Evolutionary conservation across 2,113 vertebrate species (phyloP).

Genomic region (Osmerus mordax): DNA sequence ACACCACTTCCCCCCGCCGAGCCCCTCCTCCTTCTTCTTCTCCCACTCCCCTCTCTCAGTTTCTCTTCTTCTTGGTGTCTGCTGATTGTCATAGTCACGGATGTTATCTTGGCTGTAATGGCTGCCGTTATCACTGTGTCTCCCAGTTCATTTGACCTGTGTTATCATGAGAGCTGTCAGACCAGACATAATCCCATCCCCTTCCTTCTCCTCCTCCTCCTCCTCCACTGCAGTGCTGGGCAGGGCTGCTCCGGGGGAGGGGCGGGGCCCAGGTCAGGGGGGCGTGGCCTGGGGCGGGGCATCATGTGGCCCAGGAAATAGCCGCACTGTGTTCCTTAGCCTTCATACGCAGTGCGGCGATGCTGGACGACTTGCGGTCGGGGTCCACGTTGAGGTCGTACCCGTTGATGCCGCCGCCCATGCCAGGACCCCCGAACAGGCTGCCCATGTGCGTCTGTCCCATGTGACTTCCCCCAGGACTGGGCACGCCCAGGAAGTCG

Average conservation of each 20-base stretch:
- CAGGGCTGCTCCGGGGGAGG: slow-evolving; percentile 39
- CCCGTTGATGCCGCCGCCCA: slow-evolving; percentile 85
- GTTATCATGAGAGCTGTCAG: slow-evolving; percentile 65
- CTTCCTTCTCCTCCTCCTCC: slow-evolving; percentile 43
- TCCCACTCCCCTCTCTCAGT: slow-evolving; percentile 19
- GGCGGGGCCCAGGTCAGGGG: slow-evolving; percentile 6
- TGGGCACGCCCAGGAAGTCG: slow-evolving; percentile 86
- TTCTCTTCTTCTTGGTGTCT: slow-evolving; percentile 54
- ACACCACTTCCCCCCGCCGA: slow-evolving; percentile 12
- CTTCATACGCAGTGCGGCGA: slow-evolving; percentile 93
- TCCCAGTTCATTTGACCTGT: slow-evolving; percentile 58
- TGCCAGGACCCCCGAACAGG: slow-evolving; percentile 81
- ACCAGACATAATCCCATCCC: slow-evolving; percentile 16
- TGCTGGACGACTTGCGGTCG: slow-evolving; percentile 95
- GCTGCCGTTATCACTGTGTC: slow-evolving; percentile 54
- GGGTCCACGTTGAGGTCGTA: slow-evolving; percentile 92
- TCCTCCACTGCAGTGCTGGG: slow-evolving; percentile 44
- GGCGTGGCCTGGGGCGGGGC: slow-evolving; percentile 25
- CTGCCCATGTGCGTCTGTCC: slow-evolving; percentile 93
- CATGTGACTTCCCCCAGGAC: slow-evolving; percentile 80
- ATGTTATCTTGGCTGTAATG: slow-evolving; percentile 48
- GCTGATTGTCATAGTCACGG: slow-evolving; percentile 57
- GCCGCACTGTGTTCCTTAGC: slow-evolving; percentile 97
- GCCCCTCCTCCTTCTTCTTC: neutral
- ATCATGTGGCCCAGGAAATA: slow-evolving; percentile 98